Base-by-base conservation (phyloP, 53 echinoderm and acorn worm species). In the Luidia sarsii region DNA sequence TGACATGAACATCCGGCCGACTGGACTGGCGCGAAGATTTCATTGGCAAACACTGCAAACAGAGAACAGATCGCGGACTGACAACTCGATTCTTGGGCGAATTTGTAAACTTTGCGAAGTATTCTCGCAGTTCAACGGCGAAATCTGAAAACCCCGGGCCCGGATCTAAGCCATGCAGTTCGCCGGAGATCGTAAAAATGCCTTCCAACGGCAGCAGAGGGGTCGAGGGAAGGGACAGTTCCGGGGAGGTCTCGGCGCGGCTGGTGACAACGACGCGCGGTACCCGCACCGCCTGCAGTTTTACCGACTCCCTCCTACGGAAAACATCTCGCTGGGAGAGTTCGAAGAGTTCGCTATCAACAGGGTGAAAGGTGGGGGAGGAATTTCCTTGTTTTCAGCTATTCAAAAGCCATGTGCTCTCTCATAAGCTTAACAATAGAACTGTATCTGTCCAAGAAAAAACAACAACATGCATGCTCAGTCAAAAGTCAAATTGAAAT, bases 281-380 rank as follows among this genome's bases (percentile, higher is more conserved):
- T 92, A 92, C 50, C 67, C 81, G 45, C 92, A 92, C 67, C 84
- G 85, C 33, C 71, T 97, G 33, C 83, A 91, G 74, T 97, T 97
- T 71, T 97, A 97, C 60, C 69, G 87, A 6, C 57, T 89, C 29
- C 97, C 97, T 41, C 97, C 97, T 27, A 89, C 83, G 21, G 91
- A 97, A 55, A 97, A 97, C 57, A 97, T 97, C 27, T 88, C 93
- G 0, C 81, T 97, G 55, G 83, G 70, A 68, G 97, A 97, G 68
- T 97, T 97, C 49, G 97, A 97, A 57, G 97, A 97, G 18, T 86
- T 91, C 55, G 97, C 97, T 19, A 91, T 94, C 20, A 60, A 86
- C 35, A 83, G 97, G 80, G 67, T 97, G 52, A 94, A 91, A 91
- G 97, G 97, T 97, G 32, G 55, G 29, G 67, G 33, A 43, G 1